Evolutionary conservation across 1,140 invertebrate species (phyloP), one percentile per base, ranked within the genome.

Genomic region (Drosophila arizonae): DNA sequence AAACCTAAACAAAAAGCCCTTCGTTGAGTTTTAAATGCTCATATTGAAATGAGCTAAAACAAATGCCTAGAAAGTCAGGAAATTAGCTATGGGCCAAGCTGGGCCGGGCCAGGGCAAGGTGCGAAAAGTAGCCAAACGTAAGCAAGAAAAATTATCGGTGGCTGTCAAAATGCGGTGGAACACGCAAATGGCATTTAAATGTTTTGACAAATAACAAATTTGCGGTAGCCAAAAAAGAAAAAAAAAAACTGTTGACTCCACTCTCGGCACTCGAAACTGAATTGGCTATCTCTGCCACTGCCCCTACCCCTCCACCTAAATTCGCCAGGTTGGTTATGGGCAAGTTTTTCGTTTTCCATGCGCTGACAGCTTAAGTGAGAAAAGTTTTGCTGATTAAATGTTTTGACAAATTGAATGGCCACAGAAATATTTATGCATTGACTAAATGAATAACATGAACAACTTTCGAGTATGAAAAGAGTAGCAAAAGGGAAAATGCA

Each of bases 181-280:
- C 79, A 79, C 67, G 84, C 84, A 87, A 87, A 87, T 87, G 84
- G 79, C 84, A 84, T 87, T 87, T 87, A 87, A 87, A 87, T 87
- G 84, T 87, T 88, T 87, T 88, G 84, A 87, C 84, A 87, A 87
- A 88, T 87, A 86, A 87, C 84, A 87, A 87, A 88, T 87, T 84
- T 88, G 85, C 84, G 74, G 84, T 87, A 87, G 84, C 82, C 69
- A 77, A 69, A 55, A 36, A 36, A 10, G 11, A 87, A 81, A 24
- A 24, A 24, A 24, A 17, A 17, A 17, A 17, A 17, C 17, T 72
- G 17, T 75, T 52, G 46, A 64, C 45, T 72, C 50, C 55, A 58
- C 36, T 39, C 65, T 56, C 60, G 58, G 65, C 65, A 56, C 61
- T 36, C 71, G 36, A 43, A 54, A 52, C 36, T 39, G 45, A 61